Conservation (phyloP, 2,888 invertebrate species). For the Tetropium fuscum region DNA sequence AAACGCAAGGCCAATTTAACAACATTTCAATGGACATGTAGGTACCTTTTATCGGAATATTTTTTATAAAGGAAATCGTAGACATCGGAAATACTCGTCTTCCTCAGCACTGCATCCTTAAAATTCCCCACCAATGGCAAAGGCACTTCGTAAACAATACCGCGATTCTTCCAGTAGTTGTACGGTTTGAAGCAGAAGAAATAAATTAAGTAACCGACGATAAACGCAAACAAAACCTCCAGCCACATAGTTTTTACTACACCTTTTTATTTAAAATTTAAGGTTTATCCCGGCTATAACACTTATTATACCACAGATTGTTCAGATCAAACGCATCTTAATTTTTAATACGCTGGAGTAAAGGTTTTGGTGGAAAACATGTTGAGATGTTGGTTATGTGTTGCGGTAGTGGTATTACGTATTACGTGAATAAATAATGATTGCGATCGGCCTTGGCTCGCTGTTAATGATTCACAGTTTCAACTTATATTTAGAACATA, state of each 20-base stretch:
- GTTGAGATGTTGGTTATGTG: no score
- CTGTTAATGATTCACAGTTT: slow-evolving; percentile 20
- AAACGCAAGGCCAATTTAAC: no score
- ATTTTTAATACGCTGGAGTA: neutral
- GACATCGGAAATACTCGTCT: neutral
- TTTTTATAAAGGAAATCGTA: slow-evolving; percentile 12
- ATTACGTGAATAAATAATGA: slow-evolving; percentile 20
- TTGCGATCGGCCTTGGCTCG: slow-evolving; percentile 14
- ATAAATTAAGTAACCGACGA: slow-evolving; percentile 13
- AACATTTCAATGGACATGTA: no score
- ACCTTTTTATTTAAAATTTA: neutral
- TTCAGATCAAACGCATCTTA: neutral
- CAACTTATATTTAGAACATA: slow-evolving; percentile 20
- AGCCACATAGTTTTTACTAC: slow-evolving; percentile 15
- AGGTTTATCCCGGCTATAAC: neutral
- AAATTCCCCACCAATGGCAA: slow-evolving; percentile 15
- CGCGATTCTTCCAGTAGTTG: slow-evolving; percentile 19
- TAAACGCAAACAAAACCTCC: slow-evolving; percentile 5
- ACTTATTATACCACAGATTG: neutral
- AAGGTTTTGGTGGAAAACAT: no score
- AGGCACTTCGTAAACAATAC: slow-evolving; percentile 8
- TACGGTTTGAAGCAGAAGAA: slow-evolving; percentile 19
- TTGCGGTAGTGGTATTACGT: no score
- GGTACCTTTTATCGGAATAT: slow-evolving; percentile 11
- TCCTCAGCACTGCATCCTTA: neutral